Evolutionary conservation across 2,888 invertebrate genomes (phyloP), one percentile per base, ranked within the genome.

Genomic region (Caenorhabditis macrosperma): DNA sequence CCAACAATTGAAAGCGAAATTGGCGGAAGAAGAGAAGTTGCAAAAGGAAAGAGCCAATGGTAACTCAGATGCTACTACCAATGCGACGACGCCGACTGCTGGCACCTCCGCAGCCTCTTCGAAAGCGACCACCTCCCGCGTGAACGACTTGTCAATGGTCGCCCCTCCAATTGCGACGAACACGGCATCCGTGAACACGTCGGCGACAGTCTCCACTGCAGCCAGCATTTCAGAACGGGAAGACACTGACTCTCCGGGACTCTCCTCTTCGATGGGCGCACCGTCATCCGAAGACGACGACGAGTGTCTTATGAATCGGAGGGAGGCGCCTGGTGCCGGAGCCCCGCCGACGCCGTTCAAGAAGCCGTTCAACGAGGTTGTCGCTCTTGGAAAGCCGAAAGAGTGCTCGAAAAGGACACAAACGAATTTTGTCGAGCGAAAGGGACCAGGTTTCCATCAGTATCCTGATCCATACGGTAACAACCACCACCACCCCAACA

Each of bases 311-410:
- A 12, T 38, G 38, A 5, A 52, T 22, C 17, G 10, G 20, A 24
- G 28, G 12, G 12, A 20, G 55, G 20, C n/a, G 41, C 6, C 28
- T 17, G 54, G n/a, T n/a, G n/a, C n/a, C n/a, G n/a, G 54, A 33
- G 24, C n/a, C 0, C 20, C 28, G 1, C 22, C 68, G 24, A 20
- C 35, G 30, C 61, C 46, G 20, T 79, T 69, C 67, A 79, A 74
- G 24, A 79, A 79, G 30, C 68, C 61, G 24, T 79, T 79, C 64
- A 68, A 41, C 52, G 79, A 79, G 24, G 79, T 74, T 10, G 79
- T 79, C 12, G 69, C 77, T n/a, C n/a, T n/a, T n/a, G n/a, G n/a
- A 17, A 10, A 66, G 41, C 17, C 15, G 59, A 72, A 63, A 20
- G 71, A 72, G 9, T 33, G 22, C 12, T 61, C 77, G 7, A 68